Evolutionary conservation across 2,888 invertebrate species (phyloP).

Genomic region (Bellardia bayeri): DNA sequence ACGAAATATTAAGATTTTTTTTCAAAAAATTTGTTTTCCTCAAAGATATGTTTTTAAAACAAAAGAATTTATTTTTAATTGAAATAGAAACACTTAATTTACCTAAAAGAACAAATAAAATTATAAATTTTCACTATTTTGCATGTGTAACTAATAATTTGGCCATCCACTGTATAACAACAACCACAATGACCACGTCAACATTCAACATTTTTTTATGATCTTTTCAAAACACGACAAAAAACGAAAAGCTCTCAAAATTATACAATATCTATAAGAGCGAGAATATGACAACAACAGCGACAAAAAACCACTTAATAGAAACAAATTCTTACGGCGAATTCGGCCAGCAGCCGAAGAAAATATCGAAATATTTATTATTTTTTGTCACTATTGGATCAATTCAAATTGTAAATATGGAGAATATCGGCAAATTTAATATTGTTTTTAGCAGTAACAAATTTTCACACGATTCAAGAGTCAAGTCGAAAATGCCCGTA

Average conservation of each 20-base stretch:
- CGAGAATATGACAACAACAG: constrained; percentile 8
- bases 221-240: constrained; percentile 32
- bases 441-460: neutral
- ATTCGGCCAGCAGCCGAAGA: neutral
- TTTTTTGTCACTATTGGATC: neutral
- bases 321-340: constrained; percentile 28
- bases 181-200: constrained; percentile 48
- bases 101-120: too few species aligned
- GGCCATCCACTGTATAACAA: too few species aligned
- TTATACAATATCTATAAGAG: constrained; percentile 23
- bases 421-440: constrained; percentile 44
- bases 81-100: too few species aligned
- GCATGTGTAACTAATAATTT: too few species aligned
- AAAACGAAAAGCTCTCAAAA: constrained; percentile 30
- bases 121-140: too few species aligned
- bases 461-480: neutral
- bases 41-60: too few species aligned
- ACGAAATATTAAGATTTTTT: too few species aligned
- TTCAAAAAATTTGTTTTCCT: too few species aligned
- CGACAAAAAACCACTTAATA: constrained; percentile 2
- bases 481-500: neutral
- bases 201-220: constrained; percentile 34
- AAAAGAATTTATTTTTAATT: too few species aligned
- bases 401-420: neutral
- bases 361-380: neutral